Base-by-base conservation (phyloP, 2,797 vertebrate genomes). In the Coracias cyanogaster region DNA sequence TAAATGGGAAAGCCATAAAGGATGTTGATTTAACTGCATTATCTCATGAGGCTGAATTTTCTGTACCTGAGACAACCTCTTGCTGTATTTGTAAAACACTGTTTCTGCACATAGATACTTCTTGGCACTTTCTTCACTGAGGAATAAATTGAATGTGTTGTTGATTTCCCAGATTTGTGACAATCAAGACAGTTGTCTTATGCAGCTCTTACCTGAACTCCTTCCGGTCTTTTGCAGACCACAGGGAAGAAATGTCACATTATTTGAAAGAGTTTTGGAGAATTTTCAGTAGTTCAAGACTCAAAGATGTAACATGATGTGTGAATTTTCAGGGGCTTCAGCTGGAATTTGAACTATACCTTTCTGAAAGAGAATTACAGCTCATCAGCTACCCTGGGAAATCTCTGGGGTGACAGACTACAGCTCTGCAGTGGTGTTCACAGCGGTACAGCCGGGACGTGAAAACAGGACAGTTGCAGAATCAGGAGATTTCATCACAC, bases 1-100 rank as follows among this genome's bases (percentile, higher is more conserved):
- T 96, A 96, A 92, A 94, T 79, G 49, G 83, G 66, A 92, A 77
- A 41, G 55, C 70, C 86, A 82, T 90, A 84, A 90, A 96, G 80
- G 80, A 54, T 93, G 91, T 94, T 90, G 90, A 89, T 79, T 88
- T 89, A 66, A 52, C 71, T 86, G 55, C 58, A 46, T 73, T 74
- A 91, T 86, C 86, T 94, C 77, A 6, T 37, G 65, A 62, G 55
- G 52, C 33, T 86, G n/a, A 69, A 51, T 73, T 91, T 80, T 90
- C 70, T 57, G 58, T 84, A 86, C 28, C 74, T 35, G 48, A 85
- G 48, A 31, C 37, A 29, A 76, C 45, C 61, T 8, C n/a, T n/a
- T 35, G 31, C 9, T 66, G 29, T 71, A 13, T 85, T 87, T 87
- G 29, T 60, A 55, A 80, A 77, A 35, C 22, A 6, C 22, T 76